phyloP scores from a whole-genome alignment of 2,797 vertebrate genomes.

The Falco columbarius region DNA sequence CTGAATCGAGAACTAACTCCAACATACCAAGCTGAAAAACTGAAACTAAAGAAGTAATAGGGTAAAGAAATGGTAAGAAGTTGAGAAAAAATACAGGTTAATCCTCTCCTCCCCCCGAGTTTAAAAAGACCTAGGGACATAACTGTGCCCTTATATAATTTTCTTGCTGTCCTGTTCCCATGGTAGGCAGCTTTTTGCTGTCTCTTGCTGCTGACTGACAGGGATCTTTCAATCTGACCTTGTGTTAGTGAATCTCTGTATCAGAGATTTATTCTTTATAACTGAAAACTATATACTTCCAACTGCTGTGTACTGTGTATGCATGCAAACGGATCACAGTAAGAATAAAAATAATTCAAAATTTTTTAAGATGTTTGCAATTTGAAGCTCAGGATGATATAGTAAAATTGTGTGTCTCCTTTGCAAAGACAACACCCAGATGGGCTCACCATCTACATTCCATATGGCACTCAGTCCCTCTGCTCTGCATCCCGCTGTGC shows the following conservation, averaged over 20 bases:
- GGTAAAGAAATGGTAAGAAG: background rate
- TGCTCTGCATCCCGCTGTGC: background rate
- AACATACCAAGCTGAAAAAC: background rate
- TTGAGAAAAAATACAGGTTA: background rate
- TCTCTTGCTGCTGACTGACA: background rate
- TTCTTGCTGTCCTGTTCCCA: background rate
- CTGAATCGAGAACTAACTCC: background rate
- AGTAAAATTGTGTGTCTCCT: background rate
- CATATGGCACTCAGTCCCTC: constrained; percentile 5
- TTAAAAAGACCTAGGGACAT: background rate
- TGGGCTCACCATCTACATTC: background rate
- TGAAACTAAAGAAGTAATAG: background rate
- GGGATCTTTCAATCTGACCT: background rate
- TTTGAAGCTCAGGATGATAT: background rate
- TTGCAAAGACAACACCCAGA: background rate
- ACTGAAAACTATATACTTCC: background rate
- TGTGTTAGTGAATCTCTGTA: background rate
- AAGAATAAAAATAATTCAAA: constrained; percentile 15
- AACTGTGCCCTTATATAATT: background rate
- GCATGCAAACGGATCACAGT: background rate
- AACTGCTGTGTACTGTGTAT: background rate
- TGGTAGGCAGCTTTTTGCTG: background rate
- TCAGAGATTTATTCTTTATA: background rate
- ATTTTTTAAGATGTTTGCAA: background rate
- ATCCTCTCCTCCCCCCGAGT: background rate